Conservation (phyloP, 2,113 vertebrate species). For the human region GRCh38 chr2:149454501-149455000, state of each 20-base stretch:
- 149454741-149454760: not conserved
- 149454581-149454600: not conserved
- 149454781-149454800: constrained; percentile 8
- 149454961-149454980: not conserved
- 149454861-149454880: not conserved
- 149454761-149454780: not conserved
- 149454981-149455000: not conserved
- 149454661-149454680: not conserved
- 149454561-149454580: not conserved
- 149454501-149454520: not conserved
- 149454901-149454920: not conserved
- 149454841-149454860: not conserved
- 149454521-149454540: not conserved
- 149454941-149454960: not conserved
- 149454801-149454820: not conserved
- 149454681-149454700: not conserved
- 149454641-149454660: not conserved
- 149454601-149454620: not conserved
- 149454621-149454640: accelerated
- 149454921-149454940: not conserved
- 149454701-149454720: not conserved
- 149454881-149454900: not conserved
- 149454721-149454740: not conserved
- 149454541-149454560: not conserved
- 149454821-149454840: not conserved